Evolutionary conservation across 2,113 vertebrate species (phyloP).

Genomic region (Cinclus cinclus): DNA sequence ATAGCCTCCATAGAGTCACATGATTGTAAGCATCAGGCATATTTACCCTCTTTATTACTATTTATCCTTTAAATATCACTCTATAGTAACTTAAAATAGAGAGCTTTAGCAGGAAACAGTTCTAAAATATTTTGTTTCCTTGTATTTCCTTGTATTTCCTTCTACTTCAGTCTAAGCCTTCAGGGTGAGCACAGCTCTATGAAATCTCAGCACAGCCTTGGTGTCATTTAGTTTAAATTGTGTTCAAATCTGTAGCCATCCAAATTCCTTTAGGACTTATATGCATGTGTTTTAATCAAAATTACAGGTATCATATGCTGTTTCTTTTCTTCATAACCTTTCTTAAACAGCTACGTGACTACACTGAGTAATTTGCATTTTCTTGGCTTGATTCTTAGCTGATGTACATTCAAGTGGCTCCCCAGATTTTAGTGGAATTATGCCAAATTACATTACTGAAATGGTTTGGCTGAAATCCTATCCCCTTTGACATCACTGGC

Average conservation of each 20-base stretch:
- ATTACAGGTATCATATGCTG: neutral
- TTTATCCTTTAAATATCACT: neutral
- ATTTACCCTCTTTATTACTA: neutral
- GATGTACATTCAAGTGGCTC: neutral
- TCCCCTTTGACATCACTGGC: constrained; percentile 19
- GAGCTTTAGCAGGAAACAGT: neutral
- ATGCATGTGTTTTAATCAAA: neutral
- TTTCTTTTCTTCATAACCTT: constrained; percentile 13
- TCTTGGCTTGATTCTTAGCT: constrained; percentile 3
- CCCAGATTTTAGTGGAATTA: constrained; percentile 36
- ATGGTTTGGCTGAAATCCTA: constrained; percentile 31
- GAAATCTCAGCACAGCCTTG: neutral
- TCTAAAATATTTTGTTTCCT: neutral
- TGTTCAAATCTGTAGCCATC: neutral
- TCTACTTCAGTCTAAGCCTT: neutral
- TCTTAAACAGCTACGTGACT: constrained; percentile 23
- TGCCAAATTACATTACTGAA: constrained; percentile 44
- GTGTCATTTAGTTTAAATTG: neutral
- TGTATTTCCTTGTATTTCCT: neutral
- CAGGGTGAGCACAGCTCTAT: neutral
- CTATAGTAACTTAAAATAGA: neutral
- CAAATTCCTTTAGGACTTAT: neutral
- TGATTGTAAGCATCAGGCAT: neutral
- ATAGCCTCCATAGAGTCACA: neutral
- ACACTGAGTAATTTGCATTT: neutral